phyloP scores from a whole-genome alignment of 2,797 vertebrate genomes.

The Benthosema pterotum region DNA sequence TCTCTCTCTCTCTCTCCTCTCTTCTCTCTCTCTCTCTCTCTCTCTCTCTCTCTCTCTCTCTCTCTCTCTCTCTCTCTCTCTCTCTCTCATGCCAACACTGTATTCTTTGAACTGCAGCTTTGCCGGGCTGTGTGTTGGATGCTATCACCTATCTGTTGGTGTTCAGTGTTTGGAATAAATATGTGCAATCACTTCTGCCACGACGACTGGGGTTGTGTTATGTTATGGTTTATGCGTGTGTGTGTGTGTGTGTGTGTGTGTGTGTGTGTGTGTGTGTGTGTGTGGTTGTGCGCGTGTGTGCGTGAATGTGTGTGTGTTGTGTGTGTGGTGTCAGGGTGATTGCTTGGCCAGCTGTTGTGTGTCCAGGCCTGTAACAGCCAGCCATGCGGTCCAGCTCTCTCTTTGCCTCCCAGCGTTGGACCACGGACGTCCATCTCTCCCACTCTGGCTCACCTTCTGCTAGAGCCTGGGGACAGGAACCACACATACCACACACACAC shows the following conservation, averaged over 20 bases:
- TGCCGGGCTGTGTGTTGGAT: conserved; percentile 55
- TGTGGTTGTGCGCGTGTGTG: background rate
- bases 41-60: too few species aligned
- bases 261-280: conserved; percentile 2
- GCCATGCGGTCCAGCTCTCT: conserved; percentile 58
- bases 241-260: conserved; percentile 15
- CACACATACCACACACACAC: background rate
- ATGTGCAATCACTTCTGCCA: conserved; percentile 54
- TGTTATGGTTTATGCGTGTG: background rate
- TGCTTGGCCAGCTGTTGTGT: conserved; percentile 41
- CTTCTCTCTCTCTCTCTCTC: too few species aligned
- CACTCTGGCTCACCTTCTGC: conserved; percentile 25
- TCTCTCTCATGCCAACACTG: too few species aligned
- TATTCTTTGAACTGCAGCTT: conserved; percentile 44
- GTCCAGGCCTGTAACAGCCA: conserved; percentile 38
- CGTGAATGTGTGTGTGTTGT: conserved; percentile 5
- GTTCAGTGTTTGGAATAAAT: conserved; percentile 75
- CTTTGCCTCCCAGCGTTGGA: conserved; percentile 66
- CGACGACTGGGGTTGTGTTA: conserved; percentile 25
- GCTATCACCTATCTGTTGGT: conserved; percentile 62
- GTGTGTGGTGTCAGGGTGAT: conserved; percentile 56
- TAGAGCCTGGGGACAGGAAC: conserved; percentile 30
- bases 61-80: too few species aligned
- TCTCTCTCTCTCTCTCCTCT: too few species aligned
- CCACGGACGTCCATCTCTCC: conserved; percentile 45